Evolutionary conservation across 1,140 invertebrate species (phyloP), one percentile per base, ranked within the genome.

Genomic region (Drosophila lacertosa): DNA sequence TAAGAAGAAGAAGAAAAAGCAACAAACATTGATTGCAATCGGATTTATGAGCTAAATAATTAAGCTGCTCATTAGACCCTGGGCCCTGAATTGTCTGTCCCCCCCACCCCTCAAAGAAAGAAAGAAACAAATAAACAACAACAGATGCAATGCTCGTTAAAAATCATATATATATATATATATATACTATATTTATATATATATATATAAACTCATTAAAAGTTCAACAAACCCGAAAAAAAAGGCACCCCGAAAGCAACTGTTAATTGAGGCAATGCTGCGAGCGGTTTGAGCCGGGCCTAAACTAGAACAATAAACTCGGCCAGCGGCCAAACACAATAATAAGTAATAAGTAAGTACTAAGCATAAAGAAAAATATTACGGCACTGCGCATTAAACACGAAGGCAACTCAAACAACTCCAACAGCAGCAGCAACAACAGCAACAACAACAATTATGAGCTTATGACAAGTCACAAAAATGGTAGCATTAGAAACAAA

Each of bases 241-340:
- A 39, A 16, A 40, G 20, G 45, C 69, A 78, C 62, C 72, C 51
- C 13, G n/a, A n/a, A 73, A 81, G 77, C 33, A 72, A 81, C 78
- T 64, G 77, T 81, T 76, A 60, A 80, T 40, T 65, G 32, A 29
- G 51, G 20, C 50, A 11, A 2, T 57, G 16, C 15, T n/a, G 33
- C 11, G 29, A 40, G 5, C 0, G 53, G 33, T n/a, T n/a, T n/a
- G 59, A 60, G 66, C 5, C 9, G 4, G 16, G 4, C 24, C 7
- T 54, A 63, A 82, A 82, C 78, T 82, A 82, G 78, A 82, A 82
- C 78, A 77, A 82, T 82, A 82, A 82, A 82, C 78, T 82, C 78
- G 78, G 74, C 69, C 78, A 77, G 42, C 60, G 60, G 55, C 57
- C 57, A 29, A 54, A 10, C 18, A 69, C 39, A 42, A 48, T 18